Evolutionary conservation across 2,113 vertebrate species (phyloP), one percentile per base, ranked within the genome.

Genomic region (Gambusia holbrooki): DNA sequence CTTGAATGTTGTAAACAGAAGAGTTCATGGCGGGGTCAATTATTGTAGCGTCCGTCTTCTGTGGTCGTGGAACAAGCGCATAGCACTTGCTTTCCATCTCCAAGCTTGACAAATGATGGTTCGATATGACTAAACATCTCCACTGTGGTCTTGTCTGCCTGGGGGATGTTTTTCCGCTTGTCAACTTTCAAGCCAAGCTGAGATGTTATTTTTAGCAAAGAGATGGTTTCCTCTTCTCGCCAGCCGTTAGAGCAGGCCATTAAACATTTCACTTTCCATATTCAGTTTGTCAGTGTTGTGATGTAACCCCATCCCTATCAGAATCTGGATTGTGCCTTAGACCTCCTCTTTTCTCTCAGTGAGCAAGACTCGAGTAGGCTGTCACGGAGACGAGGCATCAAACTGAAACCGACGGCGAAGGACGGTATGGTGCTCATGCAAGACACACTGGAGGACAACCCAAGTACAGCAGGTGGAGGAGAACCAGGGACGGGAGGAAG

Each of bases 361-460:
- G 85, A 93, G 10, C 66, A 28, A 1, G 96, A 97, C 14, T 89
- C 68, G 0, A 65, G 45, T 0, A 91, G 88, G 33, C 93, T 99
- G 74, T 94, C 88, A 15, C 96, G 97, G 37, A 95, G 95, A 12
- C 94, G 94, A 0, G 94, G 96, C 79, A 93, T 98, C 19, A 97
- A 95, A 87, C 95, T 98, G 69, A 97, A 93, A 51, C 89, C 78
- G 0, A 91, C 93, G 0, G 85, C 92, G 0, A 91, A 94, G 0
- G 93, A 97, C 63, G 92, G 87, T 4, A 73, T 95, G 88, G 78
- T 87, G n/a, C 80, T 95, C 60, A 91, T 97, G 83, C 96, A 95
- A 54, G 84, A 94, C 1, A 86, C 90, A 14, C 88, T 95, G 89
- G 93, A 92, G 0, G 90, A 94, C 0, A 85, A 85, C 54, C 5